These are phyloP conservation scores for Danio albolineatus DNA, from an alignment of 2,797 vertebrate species.

Conservation along the genomic window DNA sequence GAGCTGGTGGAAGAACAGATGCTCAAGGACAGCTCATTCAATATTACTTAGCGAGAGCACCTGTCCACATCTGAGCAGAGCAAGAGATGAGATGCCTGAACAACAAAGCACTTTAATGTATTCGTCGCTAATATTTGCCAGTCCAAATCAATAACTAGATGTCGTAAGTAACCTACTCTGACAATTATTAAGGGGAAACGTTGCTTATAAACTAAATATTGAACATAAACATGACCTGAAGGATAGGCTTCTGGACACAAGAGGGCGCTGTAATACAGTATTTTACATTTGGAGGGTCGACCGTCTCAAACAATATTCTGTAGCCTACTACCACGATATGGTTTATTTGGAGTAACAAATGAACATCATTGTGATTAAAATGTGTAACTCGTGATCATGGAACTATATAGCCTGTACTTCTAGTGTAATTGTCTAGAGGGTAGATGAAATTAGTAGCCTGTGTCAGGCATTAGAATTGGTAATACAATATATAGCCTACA, in stretches of 20 bases:
- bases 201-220: background rate
- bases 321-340: background rate
- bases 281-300: background rate
- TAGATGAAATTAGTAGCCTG: no score
- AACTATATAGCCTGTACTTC: background rate
- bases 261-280: conserved; percentile 62
- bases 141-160: conserved; percentile 22
- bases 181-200: conserved; percentile 1
- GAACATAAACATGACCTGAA: conserved; percentile 22
- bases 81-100: conserved; percentile 51
- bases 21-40: conserved; percentile 84
- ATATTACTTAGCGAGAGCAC: conserved; percentile 80
- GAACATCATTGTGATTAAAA: background rate
- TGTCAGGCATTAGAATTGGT: no score
- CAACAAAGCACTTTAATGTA: conserved; percentile 60
- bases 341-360: background rate
- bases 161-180: background rate
- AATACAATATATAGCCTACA: no score
- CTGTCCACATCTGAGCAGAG: conserved; percentile 72
- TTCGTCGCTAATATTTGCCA: conserved; percentile 26
- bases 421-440: no score
- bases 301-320: background rate
- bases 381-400: background rate
- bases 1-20: conserved; percentile 83
- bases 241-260: conserved; percentile 43